phyloP scores from a whole-genome alignment of 2,797 vertebrate species.

The Rousettus madagascariensis region DNA sequence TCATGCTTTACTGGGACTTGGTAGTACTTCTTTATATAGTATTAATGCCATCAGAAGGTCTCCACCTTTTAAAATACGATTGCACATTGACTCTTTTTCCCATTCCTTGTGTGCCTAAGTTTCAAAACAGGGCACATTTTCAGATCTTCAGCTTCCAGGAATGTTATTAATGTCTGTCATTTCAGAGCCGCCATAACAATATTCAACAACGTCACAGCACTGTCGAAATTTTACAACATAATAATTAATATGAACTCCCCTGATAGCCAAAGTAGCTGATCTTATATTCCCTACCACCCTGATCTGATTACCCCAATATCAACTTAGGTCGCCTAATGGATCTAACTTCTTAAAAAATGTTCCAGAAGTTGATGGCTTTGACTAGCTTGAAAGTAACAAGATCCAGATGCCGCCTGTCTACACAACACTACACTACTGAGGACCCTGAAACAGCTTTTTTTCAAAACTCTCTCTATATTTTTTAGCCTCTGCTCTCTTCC shows the following conservation, averaged over 20 bases:
- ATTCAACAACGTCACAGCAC: slow-evolving; percentile 44
- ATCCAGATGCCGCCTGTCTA: slow-evolving; percentile 85
- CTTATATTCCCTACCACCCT: slow-evolving; percentile 37
- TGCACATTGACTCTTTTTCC: slow-evolving; percentile 16
- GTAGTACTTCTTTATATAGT: background rate
- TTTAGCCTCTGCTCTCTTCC: slow-evolving; percentile 23
- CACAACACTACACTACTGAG: slow-evolving; percentile 66
- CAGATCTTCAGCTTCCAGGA: slow-evolving; percentile 58
- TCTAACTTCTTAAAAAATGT: slow-evolving; percentile 82
- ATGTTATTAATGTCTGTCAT: slow-evolving; percentile 34
- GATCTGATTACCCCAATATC: slow-evolving; percentile 81
- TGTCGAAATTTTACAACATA: slow-evolving; percentile 40
- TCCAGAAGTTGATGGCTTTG: slow-evolving; percentile 83
- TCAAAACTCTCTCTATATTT: background rate
- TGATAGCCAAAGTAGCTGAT: slow-evolving; percentile 67
- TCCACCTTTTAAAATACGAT: slow-evolving; percentile 50
- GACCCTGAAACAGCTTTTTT: slow-evolving; percentile 62
- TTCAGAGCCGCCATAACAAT: slow-evolving; percentile 46
- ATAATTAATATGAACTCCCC: slow-evolving; percentile 59
- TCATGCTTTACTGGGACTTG: background rate
- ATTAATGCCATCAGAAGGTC: slow-evolving; percentile 45
- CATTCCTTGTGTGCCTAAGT: background rate
- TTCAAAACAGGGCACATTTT: slow-evolving; percentile 58
- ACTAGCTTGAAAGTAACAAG: slow-evolving; percentile 84
- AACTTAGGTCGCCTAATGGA: slow-evolving; percentile 77